A percentile compares a stretch with the other conserved stretches of the same genome.
These are phyloP conservation scores for Crypturellus tataupa DNA, from an alignment of 2,797 vertebrate species.

Conservation along the genomic window DNA sequence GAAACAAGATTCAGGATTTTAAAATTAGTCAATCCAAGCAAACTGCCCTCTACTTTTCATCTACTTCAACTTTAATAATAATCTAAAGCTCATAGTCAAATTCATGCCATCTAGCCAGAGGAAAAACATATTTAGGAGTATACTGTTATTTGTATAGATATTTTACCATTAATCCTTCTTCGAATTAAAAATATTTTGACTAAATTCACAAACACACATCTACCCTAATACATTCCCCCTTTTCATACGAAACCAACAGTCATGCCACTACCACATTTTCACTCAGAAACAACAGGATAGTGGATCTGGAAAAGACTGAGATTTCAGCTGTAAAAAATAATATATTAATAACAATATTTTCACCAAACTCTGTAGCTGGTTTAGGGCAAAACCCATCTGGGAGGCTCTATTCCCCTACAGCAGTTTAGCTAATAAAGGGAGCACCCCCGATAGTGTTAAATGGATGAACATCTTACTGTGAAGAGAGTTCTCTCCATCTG, in stretches of 20 bases:
- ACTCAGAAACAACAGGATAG: not conserved
- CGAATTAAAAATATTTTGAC: not conserved
- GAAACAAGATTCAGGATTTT: not conserved
- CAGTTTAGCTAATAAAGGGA: not conserved
- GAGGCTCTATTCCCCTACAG: not conserved
- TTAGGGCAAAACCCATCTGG: not conserved
- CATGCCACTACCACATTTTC: not conserved
- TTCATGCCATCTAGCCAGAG: not conserved
- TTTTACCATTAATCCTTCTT: not conserved
- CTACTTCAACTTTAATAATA: not conserved
- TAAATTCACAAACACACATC: not conserved
- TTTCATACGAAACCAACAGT: not conserved
- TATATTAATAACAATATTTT: not conserved
- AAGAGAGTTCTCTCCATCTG: not conserved
- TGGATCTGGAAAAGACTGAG: not conserved
- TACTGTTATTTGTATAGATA: not conserved
- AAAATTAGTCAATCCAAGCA: not conserved
- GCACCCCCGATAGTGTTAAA: not conserved
- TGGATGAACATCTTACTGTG: rapidly evolving
- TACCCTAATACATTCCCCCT: not conserved
- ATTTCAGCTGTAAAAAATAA: not conserved
- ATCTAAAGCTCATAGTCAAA: not conserved
- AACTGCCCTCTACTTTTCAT: not conserved
- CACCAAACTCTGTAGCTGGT: not conserved
- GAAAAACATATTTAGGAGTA: not conserved